Percentiles rank a stretch among this genome's conserved stretches.
Conservation (phyloP, 2,113 vertebrate species). For the Onychostoma macrolepis region DNA sequence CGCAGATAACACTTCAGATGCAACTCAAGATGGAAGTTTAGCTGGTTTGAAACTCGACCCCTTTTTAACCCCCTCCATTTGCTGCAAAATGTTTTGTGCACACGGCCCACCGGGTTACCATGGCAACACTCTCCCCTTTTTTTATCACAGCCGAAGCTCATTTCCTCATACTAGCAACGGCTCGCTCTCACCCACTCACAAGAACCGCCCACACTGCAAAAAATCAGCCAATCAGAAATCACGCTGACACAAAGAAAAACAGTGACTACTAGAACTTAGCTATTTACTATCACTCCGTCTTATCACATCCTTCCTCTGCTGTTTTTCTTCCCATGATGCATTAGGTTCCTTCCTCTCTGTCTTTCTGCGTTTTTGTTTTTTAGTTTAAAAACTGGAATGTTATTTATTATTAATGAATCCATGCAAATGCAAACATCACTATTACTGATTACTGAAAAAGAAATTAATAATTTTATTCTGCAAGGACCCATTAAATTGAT, state of each 20-base stretch:
- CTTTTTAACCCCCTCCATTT: constrained; percentile 67
- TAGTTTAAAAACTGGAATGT: background rate
- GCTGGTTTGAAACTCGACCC: constrained; percentile 78
- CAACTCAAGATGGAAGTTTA: constrained; percentile 53
- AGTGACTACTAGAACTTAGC: background rate
- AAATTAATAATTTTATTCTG: too few relatives aligned
- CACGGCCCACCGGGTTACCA: constrained; percentile 75
- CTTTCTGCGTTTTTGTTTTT: background rate
- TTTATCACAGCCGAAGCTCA: constrained; percentile 76
- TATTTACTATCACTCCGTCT: background rate
- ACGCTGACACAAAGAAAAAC: background rate
- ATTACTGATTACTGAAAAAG: too few relatives aligned
- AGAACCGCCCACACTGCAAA: constrained; percentile 64
- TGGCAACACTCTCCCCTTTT: constrained; percentile 70
- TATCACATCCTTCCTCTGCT: constrained; percentile 2
- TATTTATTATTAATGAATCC: background rate
- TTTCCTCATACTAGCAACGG: constrained; percentile 77
- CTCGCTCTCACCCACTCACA: constrained; percentile 68
- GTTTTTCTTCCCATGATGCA: constrained; percentile 10
- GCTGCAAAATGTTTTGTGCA: constrained; percentile 66
- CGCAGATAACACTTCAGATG: constrained; percentile 59
- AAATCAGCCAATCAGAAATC: constrained; percentile 53
- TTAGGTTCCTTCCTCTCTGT: constrained; percentile 7
- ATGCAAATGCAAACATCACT: background rate
- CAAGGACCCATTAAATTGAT: too few relatives aligned